Evolutionary conservation across 2,888 invertebrate genomes (phyloP), one percentile per base, ranked within the genome.

Genomic region (Phaonia tiefii): DNA sequence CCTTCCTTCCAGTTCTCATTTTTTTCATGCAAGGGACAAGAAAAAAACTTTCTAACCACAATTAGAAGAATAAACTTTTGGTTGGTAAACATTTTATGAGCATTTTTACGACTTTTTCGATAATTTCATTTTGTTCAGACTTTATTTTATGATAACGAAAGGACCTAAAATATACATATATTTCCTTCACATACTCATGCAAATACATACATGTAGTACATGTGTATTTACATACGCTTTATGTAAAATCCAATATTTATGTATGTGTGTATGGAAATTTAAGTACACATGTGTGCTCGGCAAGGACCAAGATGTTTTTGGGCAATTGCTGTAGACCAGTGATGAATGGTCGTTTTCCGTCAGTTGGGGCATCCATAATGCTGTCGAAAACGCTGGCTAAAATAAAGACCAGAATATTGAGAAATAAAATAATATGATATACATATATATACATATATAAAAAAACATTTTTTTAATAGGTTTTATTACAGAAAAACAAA

Each of bases 391-490:
- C n/a, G n/a, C 37, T 31, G 39, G 44, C 70, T 70, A 39, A 15
- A 1, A 51, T 20, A 20, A 51, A 11, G 42, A 22, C 42, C 63
- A 63, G 63, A 74, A 69, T 70, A 58, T 58, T 70, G 74, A 79
- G 71, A 79, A 75, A 71, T 75, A 46, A 79, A 72, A 63, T 22
- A 58, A 71, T 31, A 42, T 15, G 51, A 58, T 15, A 31, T 56
- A 56, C 17, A n/a, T n/a, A n/a, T n/a, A n/a, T n/a, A 51, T 22
- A 51, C 2, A 51, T 4, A 51, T 22, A 51, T 5, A 51, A 37
- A 37, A 69, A 78, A 31, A 49, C 49, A 75, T 72, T 8, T 60
- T 71, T 77, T n/a, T n/a, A n/a, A 66, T 49, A 7, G 39, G 37
- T 20, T 69, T 46, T 26, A 39, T 54, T 31, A 60, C 51, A 67